A percentile compares a stretch with the other conserved stretches of the same genome.
phyloP scores from a whole-genome alignment of 2,113 vertebrate species.

The Lathamus discolor region DNA sequence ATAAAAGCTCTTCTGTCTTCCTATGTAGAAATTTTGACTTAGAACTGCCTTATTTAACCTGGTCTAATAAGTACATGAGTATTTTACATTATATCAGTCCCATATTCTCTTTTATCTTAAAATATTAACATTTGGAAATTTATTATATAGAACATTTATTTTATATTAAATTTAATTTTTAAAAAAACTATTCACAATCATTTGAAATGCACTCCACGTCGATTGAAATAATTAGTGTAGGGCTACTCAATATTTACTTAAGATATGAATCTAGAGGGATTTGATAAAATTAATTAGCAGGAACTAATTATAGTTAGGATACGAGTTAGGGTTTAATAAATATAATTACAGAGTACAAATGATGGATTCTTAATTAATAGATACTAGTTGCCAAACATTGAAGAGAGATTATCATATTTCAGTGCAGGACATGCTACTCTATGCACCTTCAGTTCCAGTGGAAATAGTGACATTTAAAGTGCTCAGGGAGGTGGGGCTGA shows the following conservation, averaged over 20 bases:
- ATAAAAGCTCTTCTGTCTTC: not conserved
- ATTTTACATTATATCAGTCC: not conserved
- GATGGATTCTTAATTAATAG: constrained; percentile 81
- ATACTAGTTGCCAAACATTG: constrained; percentile 76
- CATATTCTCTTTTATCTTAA: constrained; percentile 19
- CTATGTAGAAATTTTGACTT: not conserved
- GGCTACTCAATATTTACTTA: constrained; percentile 86
- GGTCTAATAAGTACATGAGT: not conserved
- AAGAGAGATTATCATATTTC: constrained; percentile 75
- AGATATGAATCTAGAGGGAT: constrained; percentile 81
- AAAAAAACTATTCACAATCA: constrained; percentile 70
- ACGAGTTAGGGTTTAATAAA: constrained; percentile 83
- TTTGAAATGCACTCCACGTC: constrained; percentile 77
- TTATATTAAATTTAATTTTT: constrained; percentile 79
- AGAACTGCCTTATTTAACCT: not conserved
- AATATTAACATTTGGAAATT: constrained; percentile 65
- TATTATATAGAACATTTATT: constrained; percentile 71
- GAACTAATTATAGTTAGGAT: constrained; percentile 84
- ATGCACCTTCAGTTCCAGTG: constrained; percentile 48
- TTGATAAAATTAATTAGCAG: constrained; percentile 85
- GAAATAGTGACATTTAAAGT: constrained; percentile 31
- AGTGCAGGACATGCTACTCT: constrained; percentile 70
- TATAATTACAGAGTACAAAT: constrained; percentile 80
- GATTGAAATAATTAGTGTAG: constrained; percentile 82
- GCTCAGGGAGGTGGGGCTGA: not conserved